phyloP scores from a whole-genome alignment of 2,113 vertebrate species.

The Pampusana beccarii region DNA sequence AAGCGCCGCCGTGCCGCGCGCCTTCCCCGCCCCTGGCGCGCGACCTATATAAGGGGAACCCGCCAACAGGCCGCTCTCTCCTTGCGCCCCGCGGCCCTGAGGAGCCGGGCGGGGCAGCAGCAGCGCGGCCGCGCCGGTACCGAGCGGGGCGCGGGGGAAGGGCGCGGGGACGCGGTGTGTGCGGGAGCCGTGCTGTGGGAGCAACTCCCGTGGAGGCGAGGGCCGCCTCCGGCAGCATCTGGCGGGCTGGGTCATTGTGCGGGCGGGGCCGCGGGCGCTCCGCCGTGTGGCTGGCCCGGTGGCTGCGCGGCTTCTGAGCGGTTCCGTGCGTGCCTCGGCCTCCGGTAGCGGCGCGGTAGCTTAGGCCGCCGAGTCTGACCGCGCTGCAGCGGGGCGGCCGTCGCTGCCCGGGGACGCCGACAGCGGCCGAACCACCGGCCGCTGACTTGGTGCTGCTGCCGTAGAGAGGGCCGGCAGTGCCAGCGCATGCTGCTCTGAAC shows the following conservation, averaged over 20 bases:
- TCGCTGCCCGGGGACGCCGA: not conserved
- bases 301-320: not conserved
- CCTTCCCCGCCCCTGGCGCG: not conserved
- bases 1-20: not conserved
- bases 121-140: no score
- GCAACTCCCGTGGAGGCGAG: fast-evolving
- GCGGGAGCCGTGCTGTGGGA: no score
- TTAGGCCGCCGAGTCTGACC: not conserved
- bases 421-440: no score
- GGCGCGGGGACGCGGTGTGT: not conserved
- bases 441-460: not conserved
- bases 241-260: not conserved
- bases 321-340: not conserved
- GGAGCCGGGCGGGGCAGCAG: not conserved
- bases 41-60: fast-evolving
- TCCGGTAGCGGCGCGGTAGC: not conserved
- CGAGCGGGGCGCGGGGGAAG: no score
- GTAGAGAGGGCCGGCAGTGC: no score
- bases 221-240: no score
- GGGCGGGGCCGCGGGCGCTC: no score
- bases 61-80: fast-evolving
- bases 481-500: fast-evolving
- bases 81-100: fast-evolving
- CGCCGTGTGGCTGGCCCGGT: not conserved
- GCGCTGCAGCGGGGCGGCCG: no score